Percentiles rank a stretch among this genome's conserved stretches.
Conservation (phyloP, 2,113 vertebrate species). For the Tyrannus savana region DNA sequence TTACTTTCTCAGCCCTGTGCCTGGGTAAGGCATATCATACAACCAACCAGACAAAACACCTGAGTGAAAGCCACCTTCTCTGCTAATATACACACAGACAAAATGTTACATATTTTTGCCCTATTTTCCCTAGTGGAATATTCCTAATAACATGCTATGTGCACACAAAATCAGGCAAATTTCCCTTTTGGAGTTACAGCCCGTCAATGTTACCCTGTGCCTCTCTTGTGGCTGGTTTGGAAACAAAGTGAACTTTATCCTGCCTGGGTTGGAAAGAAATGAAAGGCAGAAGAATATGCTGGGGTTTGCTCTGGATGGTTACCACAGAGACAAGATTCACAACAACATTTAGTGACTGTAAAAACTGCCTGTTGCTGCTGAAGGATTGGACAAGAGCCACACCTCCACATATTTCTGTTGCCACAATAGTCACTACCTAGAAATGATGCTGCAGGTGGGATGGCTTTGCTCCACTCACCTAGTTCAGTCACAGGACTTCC, state of each 20-base stretch:
- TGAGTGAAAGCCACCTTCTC: not conserved
- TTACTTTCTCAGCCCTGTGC: not conserved
- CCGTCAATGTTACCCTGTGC: not conserved
- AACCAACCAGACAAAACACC: not conserved
- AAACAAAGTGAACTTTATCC: not conserved
- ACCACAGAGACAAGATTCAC: not conserved
- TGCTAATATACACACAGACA: not conserved
- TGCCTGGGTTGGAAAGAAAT: not conserved
- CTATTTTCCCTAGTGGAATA: not conserved
- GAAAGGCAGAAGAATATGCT: not conserved
- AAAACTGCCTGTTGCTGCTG: not conserved
- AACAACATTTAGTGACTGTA: not conserved
- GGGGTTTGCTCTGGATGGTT: not conserved
- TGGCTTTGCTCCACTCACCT: not conserved
- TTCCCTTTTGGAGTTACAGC: not conserved
- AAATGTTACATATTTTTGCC: not conserved
- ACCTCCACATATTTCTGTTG: not conserved
- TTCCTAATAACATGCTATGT: not conserved
- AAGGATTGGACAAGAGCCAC: not conserved
- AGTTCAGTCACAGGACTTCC: not conserved
- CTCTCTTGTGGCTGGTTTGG: not conserved
- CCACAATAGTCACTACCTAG: not conserved
- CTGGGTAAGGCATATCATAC: not conserved
- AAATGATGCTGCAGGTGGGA: not conserved
- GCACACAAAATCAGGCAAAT: not conserved